Base-by-base conservation (phyloP, 2,888 invertebrate genomes). In the Synergus gifuensis region DNA sequence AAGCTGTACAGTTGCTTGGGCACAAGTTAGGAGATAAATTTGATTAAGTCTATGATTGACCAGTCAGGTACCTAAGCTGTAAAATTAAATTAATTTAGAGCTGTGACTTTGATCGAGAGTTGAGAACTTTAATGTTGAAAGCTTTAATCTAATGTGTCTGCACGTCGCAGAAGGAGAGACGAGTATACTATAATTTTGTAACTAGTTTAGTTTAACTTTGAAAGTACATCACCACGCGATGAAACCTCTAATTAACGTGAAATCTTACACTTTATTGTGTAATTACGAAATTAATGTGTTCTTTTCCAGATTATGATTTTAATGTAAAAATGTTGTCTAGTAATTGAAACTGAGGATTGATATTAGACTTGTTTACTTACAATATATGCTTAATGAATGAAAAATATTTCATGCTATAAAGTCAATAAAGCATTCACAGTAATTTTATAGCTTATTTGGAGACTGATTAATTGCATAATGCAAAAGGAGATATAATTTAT, bases 111-210 rank as follows among this genome's bases (percentile, higher is more conserved):
- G 69, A 69, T 69, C 44, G 69, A 69, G 46, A 69, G 69, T 69
- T 69, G 46, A 69, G 69, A 69, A 49, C 69, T 69, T 16, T 69
- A 69, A 69, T 69, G 49, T 28, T 69, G 69, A 49, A 69, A 69
- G 69, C 69, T 69, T 49, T 69, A 69, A 69, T 69, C 69, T 69
- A 69, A 69, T 69, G 69, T 69, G 46, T 46, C 69, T 69, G 44
- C 69, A 28, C 69, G 69, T 49, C 69, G 49, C 28, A 69, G 18
- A 18, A 66, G 49, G 28, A 69, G 46, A 49, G 69, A 16, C 69
- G 69, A 69, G 69, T 49, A 46, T 66, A 66, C 66, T 49, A 46
- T 69, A 69, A 69, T 69, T 69, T 69, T 69, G 46, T 69, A 69
- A 69, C 49, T 69, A 69, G 69, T 69, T 54, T 49, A 69, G 49